These are phyloP conservation scores for Spinus pinus DNA, from an alignment of 2,797 vertebrate species.

Conservation along the genomic window DNA sequence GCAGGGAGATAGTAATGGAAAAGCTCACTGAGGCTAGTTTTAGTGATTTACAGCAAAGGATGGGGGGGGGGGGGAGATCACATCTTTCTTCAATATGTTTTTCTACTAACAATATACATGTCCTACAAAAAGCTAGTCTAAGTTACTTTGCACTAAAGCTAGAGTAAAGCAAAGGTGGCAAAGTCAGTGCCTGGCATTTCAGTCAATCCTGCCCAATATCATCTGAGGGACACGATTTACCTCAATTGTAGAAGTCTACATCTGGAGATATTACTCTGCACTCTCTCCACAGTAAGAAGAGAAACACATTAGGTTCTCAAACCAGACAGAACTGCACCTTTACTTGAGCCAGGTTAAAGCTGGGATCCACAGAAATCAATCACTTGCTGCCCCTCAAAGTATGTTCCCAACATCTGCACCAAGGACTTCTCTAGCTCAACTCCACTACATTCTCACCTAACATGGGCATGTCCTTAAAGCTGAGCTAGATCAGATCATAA, in stretches of 20 bases:
- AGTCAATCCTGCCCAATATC: neutral
- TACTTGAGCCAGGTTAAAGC: neutral
- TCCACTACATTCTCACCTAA: neutral
- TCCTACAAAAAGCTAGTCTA: neutral
- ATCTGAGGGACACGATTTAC: neutral
- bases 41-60: constrained; percentile 55
- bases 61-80: neutral
- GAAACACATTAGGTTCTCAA: neutral
- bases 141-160: neutral
- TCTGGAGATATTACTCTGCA: neutral
- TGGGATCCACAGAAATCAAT: neutral
- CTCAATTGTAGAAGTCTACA: neutral
- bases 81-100: constrained; percentile 64
- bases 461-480: neutral
- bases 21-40: constrained; percentile 26
- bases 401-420: neutral
- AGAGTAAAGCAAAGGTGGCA: neutral
- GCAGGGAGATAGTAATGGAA: constrained; percentile 52
- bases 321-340: neutral
- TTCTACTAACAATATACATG: neutral
- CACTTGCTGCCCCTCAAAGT: neutral
- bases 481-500: neutral
- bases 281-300: neutral
- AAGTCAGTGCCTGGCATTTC: neutral
- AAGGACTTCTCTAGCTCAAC: neutral